These are phyloP conservation scores for Anarsia innoxiella DNA, from an alignment of 2,888 invertebrate species.

Conservation along the genomic window DNA sequence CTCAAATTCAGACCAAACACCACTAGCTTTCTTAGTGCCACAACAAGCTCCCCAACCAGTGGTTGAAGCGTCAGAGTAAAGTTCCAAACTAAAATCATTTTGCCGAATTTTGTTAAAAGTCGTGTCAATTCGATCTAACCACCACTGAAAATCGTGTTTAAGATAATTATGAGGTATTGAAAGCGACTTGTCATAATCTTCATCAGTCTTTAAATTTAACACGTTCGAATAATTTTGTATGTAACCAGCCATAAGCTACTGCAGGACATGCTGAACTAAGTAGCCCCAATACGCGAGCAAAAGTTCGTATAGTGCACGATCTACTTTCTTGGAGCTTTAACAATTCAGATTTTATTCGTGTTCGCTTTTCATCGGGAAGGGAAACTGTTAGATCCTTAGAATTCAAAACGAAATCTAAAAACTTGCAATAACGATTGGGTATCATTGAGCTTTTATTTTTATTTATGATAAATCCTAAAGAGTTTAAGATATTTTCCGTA, in stretches of 20 bases:
- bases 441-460: conserved; percentile 11
- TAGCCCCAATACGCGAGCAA: conserved; percentile 6
- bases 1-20: no score
- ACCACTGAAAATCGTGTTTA: no score
- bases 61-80: no score
- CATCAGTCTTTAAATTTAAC: no score
- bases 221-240: conserved; percentile 10
- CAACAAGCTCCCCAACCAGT: no score
- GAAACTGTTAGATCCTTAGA: conserved; percentile 1
- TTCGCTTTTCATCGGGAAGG: conserved; percentile 2
- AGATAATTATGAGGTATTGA: no score
- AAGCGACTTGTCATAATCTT: no score
- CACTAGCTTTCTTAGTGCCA: no score
- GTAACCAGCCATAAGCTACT: conserved; percentile 3
- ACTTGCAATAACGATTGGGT: conserved; percentile 11
- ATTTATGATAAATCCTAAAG: conserved; percentile 15
- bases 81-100: no score
- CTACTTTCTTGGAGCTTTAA: not conserved
- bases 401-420: conserved; percentile 14
- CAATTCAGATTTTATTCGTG: not conserved
- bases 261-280: conserved; percentile 8
- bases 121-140: no score
- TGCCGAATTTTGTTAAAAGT: no score
- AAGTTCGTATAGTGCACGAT: conserved; percentile 6
- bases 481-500: conserved; percentile 1